Evolutionary conservation across 2,113 vertebrate species (phyloP), one percentile per base, ranked within the genome.

Genomic region (Nannospalax galili): DNA sequence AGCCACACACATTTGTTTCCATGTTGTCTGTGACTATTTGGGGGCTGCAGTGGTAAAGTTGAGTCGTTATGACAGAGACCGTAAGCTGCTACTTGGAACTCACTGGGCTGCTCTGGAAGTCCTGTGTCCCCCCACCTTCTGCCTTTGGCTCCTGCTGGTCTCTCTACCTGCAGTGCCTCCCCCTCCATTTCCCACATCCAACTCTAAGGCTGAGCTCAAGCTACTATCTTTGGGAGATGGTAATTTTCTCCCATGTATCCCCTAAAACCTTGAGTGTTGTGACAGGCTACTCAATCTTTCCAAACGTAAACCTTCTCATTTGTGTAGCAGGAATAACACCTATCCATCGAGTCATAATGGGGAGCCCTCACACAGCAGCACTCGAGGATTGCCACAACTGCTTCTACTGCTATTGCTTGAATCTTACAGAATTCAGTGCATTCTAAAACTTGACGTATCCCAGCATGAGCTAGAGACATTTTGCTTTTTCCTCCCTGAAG

Each of bases 41-140:
- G 3, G 1, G 3, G 26, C 74, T n/a, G 0, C 9, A 1, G 40
- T 19, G 48, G 28, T 42, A 62, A 37, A n/a, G 30, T 8, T 15
- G 85, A 19, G 35, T 22, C 16, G 45, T 58, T 75, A 37, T 69
- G 86, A 67, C 28, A 65, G 48, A 52, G 37, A 70, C 87, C 6
- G 12, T 77, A 15, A 45, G 45, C 62, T 60, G 82, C 19, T 19
- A 40, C 56, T 24, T 24, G 37, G 52, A 35, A 10, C 12, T 19
- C 77, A n/a, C 35, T 12, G 12, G 3, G 10, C 42, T 22, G 77
- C 5, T 32, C 81, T 7, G 17, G 40, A 26, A 60, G 87, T 17
- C 69, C 73, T 48, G 24, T 56, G 26, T 15, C 56, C 16, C 20
- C 8, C 15, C 15, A 12, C 32, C 30, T 56, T 16, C 81, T 35